Base-by-base conservation (phyloP, 2,888 invertebrate species). In the Tiliacea aurago region DNA sequence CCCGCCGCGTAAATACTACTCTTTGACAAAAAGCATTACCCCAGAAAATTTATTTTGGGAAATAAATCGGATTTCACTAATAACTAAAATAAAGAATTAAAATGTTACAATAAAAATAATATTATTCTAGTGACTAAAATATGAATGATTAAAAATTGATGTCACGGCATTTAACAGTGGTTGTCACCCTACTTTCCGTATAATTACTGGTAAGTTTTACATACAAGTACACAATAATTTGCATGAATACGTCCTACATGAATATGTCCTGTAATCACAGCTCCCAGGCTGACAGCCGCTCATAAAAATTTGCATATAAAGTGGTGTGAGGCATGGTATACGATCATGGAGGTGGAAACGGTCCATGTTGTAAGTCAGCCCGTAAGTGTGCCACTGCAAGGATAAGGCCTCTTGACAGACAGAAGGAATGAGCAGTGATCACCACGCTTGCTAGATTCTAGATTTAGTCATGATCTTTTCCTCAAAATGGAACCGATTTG, bases 241-340 rank as follows among this genome's bases (percentile, higher is more conserved):
- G 61, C 84, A 84, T 86, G 43, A 76, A 70, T 68, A 76, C 73
- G 65, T 69, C 56, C 61, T 55, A 56, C 45, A 70, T 15, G 70
- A 45, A 55, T 49, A 79, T 80, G 74, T 63, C 71, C 70, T 73
- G 55, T 73, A 81, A 80, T 83, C 65, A 73, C 45, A 70, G 59
- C 33, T 56, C 37, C 28, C 64, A 18, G 58, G 15, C 5, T 43
- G 83, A 78, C 80, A 63, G 69, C 58, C 56, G 67, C 59, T 63
- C 70, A 70, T 73, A 59, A 64, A 55, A 20, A 84, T 84, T 84
- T 6, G 20, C 84, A 86, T 84, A 77, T 56, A 71, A 56, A 84
- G 74, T 76, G 64, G 4, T 41, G 49, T 41, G 58, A n/a, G 58
- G 55, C 65, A n/a, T 65, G 59, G 47, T 61, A 11, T 55, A 58